Conservation (phyloP, 2,888 invertebrate species). For the Drosophila tanythrix region DNA sequence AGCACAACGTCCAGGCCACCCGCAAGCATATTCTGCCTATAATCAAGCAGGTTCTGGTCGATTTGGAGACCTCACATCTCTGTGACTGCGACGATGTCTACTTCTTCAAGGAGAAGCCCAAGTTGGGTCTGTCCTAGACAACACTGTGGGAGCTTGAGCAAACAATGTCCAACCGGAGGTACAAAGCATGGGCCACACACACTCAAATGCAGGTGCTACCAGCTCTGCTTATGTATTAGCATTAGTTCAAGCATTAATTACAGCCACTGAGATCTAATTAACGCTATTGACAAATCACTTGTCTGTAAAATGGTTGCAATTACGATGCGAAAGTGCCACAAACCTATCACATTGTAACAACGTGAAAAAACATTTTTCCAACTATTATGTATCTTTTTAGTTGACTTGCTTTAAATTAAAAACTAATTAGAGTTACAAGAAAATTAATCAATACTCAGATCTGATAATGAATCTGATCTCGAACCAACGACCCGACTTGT, state of each 20-base stretch:
- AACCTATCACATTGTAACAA: conserved; percentile 3
- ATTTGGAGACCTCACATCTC: conserved; percentile 49
- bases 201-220: neutral
- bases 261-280: conserved; percentile 19
- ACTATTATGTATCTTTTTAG: conserved; percentile 1
- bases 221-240: conserved; percentile 5
- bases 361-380: conserved; percentile 1
- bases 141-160: conserved; percentile 6
- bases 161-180: conserved; percentile 12
- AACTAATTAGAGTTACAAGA: neutral
- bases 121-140: conserved; percentile 65
- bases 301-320: conserved; percentile 1
- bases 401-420: neutral
- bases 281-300: conserved; percentile 8
- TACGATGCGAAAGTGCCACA: conserved; percentile 5
- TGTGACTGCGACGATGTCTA: conserved; percentile 67
- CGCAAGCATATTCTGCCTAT: conserved; percentile 90
- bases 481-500: neutral
- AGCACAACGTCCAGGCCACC: conserved; percentile 87
- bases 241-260: conserved; percentile 9
- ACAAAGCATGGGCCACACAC: conserved; percentile 17
- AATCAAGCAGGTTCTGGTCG: conserved; percentile 85
- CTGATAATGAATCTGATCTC: neutral
- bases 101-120: conserved; percentile 70
- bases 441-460: neutral